Base-by-base conservation (phyloP, 2,113 vertebrate species). In the Symphodus melops region DNA sequence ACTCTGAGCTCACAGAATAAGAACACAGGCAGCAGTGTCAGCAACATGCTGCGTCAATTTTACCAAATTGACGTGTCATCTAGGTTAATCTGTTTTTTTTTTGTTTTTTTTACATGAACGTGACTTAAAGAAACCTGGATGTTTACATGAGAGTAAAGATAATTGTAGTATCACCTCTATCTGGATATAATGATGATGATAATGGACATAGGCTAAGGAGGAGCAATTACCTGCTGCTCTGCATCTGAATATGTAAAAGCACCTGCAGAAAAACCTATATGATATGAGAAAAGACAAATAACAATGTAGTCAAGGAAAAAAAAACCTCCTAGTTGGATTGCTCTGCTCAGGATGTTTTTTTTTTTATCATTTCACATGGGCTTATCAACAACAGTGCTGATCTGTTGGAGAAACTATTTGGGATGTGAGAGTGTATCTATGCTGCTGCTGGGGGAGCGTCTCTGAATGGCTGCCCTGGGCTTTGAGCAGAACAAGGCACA, bases 401-500 rank as follows among this genome's bases (percentile, higher is more conserved):
- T 82, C 68, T 84, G 79, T 79, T 68, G 68, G 77, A 83, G 81
- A 68, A 79, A 76, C 78, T 88, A 77, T 91, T 86, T 86, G 83
- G 83, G 84, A 81, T 85, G 59, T 83, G 77, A 84, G 82, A 81
- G 77, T 75, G 42, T 73, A 36, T 83, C 65, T 57, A 51, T 68
- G 74, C 72, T 85, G 77, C 78, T 85, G 60, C 82, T 68, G 51
- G 42, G 83, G 86, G 81, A 77, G 84, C 49, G 65, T 83, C 88
- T 91, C 76, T 89, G 86, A 92, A 90, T 90, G 91, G 85, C 86
- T 72, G 90, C 89, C 88, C 86, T 79, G 91, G 88, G 91, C 88
- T 59, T 76, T 75, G 82, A 88, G 81, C 89, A 85, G 77, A 89
- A 81, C 86, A 68, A 82, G 88, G 75, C 81, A 71, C 83, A 86